phyloP scores from a whole-genome alignment of 2,888 invertebrate genomes.

The Anticlea derivata region DNA sequence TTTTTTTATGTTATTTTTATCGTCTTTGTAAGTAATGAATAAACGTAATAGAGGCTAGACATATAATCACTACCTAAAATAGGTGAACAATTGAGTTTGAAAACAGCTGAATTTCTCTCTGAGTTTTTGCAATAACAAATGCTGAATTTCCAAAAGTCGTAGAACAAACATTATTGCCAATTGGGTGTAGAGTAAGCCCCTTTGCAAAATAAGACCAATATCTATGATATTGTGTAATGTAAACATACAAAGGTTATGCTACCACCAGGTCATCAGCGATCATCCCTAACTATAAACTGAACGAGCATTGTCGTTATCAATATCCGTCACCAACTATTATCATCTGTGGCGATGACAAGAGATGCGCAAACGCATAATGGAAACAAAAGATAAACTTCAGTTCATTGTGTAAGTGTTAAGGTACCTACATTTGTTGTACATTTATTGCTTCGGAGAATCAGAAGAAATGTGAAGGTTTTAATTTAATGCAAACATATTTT shows the following conservation, averaged over 20 bases:
- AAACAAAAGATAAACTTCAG: conserved; percentile 2
- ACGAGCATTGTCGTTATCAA: conserved; percentile 3
- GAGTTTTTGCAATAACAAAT: too few relatives aligned
- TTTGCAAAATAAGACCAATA: too few relatives aligned
- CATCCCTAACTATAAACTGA: not conserved
- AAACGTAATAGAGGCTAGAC: too few relatives aligned
- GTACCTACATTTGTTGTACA: not conserved
- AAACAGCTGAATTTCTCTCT: too few relatives aligned
- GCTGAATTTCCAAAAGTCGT: too few relatives aligned
- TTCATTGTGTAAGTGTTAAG: conserved; percentile 1
- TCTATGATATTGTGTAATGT: too few relatives aligned
- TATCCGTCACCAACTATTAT: not conserved
- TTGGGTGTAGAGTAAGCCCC: too few relatives aligned
- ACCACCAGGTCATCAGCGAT: conserved; percentile 2
- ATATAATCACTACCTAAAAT: too few relatives aligned
- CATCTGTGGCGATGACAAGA: not conserved
- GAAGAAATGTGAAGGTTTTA: not conserved
- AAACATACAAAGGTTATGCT: conserved; percentile 5
- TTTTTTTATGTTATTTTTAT: too few relatives aligned
- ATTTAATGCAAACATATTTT: not conserved
- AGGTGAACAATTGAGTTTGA: too few relatives aligned
- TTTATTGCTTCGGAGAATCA: conserved; percentile 6
- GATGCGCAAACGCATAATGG: not conserved
- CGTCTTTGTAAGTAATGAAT: too few relatives aligned
- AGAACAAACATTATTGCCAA: too few relatives aligned